These are phyloP conservation scores for Hypselothyrea guttata DNA, from an alignment of 2,888 invertebrate species.

Conservation along the genomic window DNA sequence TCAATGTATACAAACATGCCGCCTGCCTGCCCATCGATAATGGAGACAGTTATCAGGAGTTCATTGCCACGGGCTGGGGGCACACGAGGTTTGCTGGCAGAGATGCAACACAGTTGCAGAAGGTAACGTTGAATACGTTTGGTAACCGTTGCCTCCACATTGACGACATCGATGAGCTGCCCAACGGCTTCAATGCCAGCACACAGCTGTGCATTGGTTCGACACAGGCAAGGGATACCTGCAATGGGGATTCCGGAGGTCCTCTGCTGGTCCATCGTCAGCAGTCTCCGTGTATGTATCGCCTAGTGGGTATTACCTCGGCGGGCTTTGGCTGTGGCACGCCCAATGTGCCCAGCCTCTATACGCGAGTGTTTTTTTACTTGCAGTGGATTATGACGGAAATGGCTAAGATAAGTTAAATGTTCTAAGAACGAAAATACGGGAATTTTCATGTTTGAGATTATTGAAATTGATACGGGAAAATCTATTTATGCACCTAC, in stretches of 20 bases:
- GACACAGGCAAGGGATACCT: conserved; percentile 59
- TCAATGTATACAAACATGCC: conserved; percentile 82
- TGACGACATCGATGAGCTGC: conserved; percentile 45
- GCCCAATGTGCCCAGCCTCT: conserved; percentile 65
- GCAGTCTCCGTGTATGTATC: conserved; percentile 67
- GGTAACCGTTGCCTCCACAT: conserved; percentile 43
- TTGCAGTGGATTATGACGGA: conserved; percentile 64
- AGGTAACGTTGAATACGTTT: conserved; percentile 83
- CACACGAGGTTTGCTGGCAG: conserved; percentile 71
- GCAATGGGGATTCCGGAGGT: conserved; percentile 77
- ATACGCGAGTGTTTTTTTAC: conserved; percentile 69
- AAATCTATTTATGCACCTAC: too few relatives aligned
- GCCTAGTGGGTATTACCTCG: conserved; percentile 72
- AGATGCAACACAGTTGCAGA: conserved; percentile 81
- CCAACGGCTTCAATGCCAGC: conserved; percentile 50
- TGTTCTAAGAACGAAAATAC: too few relatives aligned
- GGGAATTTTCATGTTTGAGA: not conserved
- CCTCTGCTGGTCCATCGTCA: conserved; percentile 66
- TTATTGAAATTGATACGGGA: not conserved
- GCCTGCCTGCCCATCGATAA: conserved; percentile 81
- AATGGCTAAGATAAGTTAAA: conserved; percentile 15
- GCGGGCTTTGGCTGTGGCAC: conserved; percentile 60
- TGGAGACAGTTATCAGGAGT: conserved; percentile 41
- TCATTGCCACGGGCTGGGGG: conserved; percentile 84
- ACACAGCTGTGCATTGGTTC: conserved; percentile 76